A percentile compares a stretch with the other conserved stretches of the same genome.
phyloP scores from a whole-genome alignment of 2,797 vertebrate genomes.

The Falco naumanni region DNA sequence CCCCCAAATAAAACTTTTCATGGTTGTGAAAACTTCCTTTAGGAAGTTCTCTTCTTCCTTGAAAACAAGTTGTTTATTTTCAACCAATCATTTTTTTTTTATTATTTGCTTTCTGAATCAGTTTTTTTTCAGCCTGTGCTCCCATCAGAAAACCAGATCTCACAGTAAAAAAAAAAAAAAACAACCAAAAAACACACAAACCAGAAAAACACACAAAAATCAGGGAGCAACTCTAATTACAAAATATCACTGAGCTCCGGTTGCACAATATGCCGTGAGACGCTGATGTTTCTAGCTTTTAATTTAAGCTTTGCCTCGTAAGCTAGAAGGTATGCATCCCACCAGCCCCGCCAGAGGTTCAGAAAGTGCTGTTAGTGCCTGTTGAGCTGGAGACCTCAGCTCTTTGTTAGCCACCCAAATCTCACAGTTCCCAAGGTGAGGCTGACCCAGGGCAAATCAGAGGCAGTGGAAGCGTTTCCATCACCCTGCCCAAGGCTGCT shows the following conservation, averaged over 20 bases:
- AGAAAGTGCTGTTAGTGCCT: neutral
- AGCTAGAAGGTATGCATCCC: constrained; percentile 10
- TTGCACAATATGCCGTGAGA: constrained; percentile 25
- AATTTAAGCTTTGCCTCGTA: neutral
- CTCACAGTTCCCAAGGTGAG: neutral
- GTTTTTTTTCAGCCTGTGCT: neutral
- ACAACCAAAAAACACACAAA: neutral
- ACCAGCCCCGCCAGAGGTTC: neutral
- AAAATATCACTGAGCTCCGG: constrained; percentile 8
- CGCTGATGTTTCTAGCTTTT: neutral
- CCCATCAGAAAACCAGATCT: neutral
- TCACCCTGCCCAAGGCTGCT: neutral
- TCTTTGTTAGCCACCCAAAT: neutral
- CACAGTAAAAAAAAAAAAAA: neutral
- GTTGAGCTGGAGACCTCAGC: neutral
- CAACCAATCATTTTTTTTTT: neutral
- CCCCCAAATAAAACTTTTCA: neutral
- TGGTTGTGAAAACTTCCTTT: neutral
- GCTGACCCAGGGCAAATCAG: rapidly evolving
- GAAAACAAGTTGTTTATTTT: neutral
- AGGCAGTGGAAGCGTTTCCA: neutral
- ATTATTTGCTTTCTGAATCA: neutral
- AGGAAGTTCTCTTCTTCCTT: neutral
- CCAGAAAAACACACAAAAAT: neutral
- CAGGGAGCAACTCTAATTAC: neutral